phyloP scores from a whole-genome alignment of 2,113 vertebrate species.

The Nycticryphes semicollaris region DNA sequence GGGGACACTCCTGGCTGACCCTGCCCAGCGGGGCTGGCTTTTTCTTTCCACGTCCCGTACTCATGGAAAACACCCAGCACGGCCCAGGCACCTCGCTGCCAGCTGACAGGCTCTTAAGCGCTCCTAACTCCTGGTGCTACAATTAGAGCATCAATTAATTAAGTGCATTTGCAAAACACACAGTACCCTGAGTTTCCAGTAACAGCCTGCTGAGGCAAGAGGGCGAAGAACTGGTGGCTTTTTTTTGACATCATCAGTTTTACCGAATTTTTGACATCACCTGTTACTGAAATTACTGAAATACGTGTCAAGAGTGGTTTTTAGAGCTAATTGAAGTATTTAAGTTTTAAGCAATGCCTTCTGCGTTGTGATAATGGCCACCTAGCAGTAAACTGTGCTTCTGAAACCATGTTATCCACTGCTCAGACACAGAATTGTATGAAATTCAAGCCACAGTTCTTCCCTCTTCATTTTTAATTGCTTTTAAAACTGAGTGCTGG shows the following conservation, averaged over 20 bases:
- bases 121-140: background rate
- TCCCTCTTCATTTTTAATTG: background rate
- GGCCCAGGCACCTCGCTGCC: rapidly evolving
- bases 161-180: background rate
- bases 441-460: background rate
- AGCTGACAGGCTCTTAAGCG: background rate
- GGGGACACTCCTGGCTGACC: background rate
- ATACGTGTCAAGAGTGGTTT: background rate
- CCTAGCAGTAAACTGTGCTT: background rate
- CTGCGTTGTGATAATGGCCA: constrained; percentile 3
- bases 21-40: background rate
- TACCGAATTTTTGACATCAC: background rate
- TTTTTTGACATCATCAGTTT: background rate
- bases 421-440: background rate
- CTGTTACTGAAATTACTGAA: background rate
- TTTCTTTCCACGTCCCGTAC: background rate
- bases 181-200: background rate
- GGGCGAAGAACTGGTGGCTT: background rate
- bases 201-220: background rate
- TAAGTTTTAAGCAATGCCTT: background rate
- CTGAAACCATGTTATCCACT: background rate
- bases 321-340: background rate
- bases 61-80: background rate
- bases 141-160: constrained; percentile 4
- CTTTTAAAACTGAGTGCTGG: background rate